Evolutionary conservation across 2,888 invertebrate genomes (phyloP).

Genomic region (Lasioglossum zephyrum): DNA sequence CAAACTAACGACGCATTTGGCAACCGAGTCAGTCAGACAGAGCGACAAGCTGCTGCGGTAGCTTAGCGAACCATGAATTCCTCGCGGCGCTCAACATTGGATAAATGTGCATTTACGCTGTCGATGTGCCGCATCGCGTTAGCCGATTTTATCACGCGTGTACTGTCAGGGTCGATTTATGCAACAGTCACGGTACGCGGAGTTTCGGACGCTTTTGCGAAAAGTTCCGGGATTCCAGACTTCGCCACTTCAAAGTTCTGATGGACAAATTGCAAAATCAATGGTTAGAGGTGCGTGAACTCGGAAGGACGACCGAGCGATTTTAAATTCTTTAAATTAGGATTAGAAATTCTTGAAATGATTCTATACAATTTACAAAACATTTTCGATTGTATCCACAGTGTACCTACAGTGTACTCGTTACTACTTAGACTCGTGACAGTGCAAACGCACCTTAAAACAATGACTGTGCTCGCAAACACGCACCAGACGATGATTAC

Average conservation of each 20-base stretch:
- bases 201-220: neutral
- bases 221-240: neutral
- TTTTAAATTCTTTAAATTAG: too few species aligned
- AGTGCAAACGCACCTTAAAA: neutral
- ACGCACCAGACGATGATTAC: neutral
- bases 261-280: neutral
- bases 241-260: neutral
- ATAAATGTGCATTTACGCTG: neutral
- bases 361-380: neutral
- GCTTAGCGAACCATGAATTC: conserved; percentile 12
- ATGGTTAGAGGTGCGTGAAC: neutral
- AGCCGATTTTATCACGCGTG: neutral
- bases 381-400: too few species aligned
- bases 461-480: neutral
- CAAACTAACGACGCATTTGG: conserved; percentile 46
- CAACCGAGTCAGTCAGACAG: conserved; percentile 4
- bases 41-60: neutral
- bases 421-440: too few species aligned
- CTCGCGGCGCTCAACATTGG: neutral
- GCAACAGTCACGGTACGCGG: neutral
- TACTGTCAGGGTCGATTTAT: neutral
- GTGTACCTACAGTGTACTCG: neutral
- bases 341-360: too few species aligned
- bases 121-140: neutral
- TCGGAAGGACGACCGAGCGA: too few species aligned